These are phyloP conservation scores for Bombus huntii DNA, from an alignment of 1,140 invertebrate species.

Conservation along the genomic window DNA sequence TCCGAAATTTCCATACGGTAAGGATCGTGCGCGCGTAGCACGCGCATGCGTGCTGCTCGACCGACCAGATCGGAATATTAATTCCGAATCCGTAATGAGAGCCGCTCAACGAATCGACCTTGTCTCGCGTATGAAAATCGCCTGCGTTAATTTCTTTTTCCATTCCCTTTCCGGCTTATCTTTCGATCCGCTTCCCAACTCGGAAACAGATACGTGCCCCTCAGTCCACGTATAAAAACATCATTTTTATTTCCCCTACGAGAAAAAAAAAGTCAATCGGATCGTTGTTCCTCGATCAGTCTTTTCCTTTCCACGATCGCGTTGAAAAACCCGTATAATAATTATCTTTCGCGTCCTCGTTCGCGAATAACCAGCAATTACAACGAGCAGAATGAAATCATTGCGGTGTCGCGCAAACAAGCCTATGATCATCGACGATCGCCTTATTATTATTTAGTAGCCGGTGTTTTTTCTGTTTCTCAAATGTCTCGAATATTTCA, in stretches of 20 bases:
- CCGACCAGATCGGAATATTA: constrained; percentile 22
- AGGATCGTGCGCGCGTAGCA: background rate
- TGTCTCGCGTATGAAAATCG: background rate
- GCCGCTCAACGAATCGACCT: background rate
- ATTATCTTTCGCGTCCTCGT: constrained; percentile 23
- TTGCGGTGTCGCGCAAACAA: background rate
- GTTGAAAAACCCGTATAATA: background rate
- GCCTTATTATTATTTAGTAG: background rate
- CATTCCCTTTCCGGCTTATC: background rate
- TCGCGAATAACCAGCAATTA: background rate
- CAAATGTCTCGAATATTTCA: no score
- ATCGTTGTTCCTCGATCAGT: background rate
- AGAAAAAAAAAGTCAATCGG: background rate
- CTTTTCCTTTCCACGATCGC: background rate
- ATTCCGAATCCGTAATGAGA: constrained; percentile 22
- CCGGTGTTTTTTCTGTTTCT: no score
- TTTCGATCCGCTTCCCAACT: background rate
- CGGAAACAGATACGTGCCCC: background rate
- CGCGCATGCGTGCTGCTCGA: background rate
- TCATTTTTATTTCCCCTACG: background rate
- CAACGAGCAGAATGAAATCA: background rate
- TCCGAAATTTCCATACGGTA: constrained; percentile 28
- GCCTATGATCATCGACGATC: background rate
- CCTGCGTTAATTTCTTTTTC: background rate
- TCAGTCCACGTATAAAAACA: no score